phyloP scores from a whole-genome alignment of 2,113 vertebrate species.

The Mirza zaza region DNA sequence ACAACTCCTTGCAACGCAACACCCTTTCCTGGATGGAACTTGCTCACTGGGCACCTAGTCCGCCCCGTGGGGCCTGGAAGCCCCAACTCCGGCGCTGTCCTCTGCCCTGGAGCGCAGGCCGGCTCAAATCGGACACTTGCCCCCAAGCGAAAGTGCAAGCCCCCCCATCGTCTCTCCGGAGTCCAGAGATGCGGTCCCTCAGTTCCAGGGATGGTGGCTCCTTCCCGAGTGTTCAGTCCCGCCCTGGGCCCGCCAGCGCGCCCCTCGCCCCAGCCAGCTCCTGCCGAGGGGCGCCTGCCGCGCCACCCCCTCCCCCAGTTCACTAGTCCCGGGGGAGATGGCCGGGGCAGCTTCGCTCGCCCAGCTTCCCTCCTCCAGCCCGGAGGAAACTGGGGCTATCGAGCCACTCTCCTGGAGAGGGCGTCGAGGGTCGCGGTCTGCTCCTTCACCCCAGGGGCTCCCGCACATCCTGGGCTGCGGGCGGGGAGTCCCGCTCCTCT shows the following conservation, averaged over 20 bases:
- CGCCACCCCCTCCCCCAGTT: conserved; percentile 36
- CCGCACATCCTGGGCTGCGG: not conserved
- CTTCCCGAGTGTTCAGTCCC: not conserved
- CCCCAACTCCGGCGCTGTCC: not conserved
- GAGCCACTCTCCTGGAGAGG: not conserved
- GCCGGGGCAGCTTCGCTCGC: conserved; percentile 75
- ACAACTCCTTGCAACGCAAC: not conserved
- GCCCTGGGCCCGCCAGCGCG: not conserved
- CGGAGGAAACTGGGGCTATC: not conserved
- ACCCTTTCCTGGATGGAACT: not conserved
- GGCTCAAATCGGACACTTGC: not conserved
- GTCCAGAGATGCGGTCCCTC: not conserved
- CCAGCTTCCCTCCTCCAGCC: not conserved
- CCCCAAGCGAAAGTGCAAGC: not conserved
- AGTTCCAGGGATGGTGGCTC: not conserved
- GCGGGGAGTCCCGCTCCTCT: conserved; percentile 39
- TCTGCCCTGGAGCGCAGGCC: not conserved
- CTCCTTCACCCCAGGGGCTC: not conserved
- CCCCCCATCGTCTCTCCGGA: not conserved
- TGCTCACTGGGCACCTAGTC: not conserved
- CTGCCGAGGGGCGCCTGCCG: not conserved
- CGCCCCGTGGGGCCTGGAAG: not conserved
- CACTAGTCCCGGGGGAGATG: conserved; percentile 19
- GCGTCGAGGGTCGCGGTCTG: not conserved
- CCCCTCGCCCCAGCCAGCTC: not conserved